These are phyloP conservation scores for Pristionchus maxplancki DNA, from an alignment of 2,888 invertebrate genomes.

Conservation along the genomic window DNA sequence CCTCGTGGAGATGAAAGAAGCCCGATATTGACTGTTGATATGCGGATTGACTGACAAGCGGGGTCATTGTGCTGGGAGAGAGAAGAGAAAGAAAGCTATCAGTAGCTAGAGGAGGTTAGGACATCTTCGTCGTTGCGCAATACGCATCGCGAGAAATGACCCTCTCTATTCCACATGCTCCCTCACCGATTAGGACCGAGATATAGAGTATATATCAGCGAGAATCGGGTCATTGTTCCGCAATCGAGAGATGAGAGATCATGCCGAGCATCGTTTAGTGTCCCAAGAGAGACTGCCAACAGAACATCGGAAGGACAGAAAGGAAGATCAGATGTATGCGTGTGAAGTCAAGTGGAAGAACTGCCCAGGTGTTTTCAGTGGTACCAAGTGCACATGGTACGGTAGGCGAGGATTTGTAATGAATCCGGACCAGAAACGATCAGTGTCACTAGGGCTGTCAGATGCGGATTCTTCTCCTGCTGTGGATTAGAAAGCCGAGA, in stretches of 20 bases:
- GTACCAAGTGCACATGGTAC: not conserved
- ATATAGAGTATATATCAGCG: not conserved
- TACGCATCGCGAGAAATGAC: not conserved
- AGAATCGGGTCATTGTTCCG: not conserved
- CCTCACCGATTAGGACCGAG: not conserved
- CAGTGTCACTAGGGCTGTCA: conserved; percentile 32
- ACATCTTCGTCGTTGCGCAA: conserved; percentile 15
- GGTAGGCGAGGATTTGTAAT: conserved; percentile 26
- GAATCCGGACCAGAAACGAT: not conserved
- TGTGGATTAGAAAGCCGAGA: conserved; percentile 27
- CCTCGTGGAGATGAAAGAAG: conserved; percentile 28
- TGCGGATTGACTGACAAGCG: conserved; percentile 2
- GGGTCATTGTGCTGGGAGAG: not conserved
- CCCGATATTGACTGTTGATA: conserved; percentile 42
- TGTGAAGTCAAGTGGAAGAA: conserved; percentile 44
- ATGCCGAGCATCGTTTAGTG: conserved; percentile 35
- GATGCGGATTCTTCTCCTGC: not conserved
- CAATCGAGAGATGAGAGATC: conserved; percentile 4
- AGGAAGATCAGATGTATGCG: not conserved
- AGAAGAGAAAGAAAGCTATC: not conserved
- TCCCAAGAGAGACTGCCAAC: not conserved
- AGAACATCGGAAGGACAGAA: not conserved
- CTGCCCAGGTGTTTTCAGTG: conserved; percentile 8
- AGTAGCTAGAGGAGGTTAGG: not conserved
- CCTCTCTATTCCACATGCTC: not conserved